Evolutionary conservation across 2,888 invertebrate species (phyloP).

Genomic region (Protodeltote pygarga): DNA sequence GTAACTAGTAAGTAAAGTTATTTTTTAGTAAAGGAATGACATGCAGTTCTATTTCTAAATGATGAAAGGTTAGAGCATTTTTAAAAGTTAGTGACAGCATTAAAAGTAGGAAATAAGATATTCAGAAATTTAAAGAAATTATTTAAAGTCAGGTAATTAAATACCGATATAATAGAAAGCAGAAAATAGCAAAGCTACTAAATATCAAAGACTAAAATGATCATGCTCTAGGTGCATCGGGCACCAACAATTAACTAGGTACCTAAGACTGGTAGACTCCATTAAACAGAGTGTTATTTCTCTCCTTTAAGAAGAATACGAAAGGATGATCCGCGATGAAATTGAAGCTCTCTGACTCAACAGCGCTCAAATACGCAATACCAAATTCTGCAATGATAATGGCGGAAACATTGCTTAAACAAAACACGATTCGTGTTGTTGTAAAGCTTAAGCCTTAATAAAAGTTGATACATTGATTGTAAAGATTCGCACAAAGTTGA

Average conservation of each 20-base stretch:
- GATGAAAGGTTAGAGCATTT: background rate
- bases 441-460: slow-evolving; percentile 5
- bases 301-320: slow-evolving; percentile 42
- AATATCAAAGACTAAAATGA: slow-evolving; percentile 1
- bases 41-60: slow-evolving; percentile 2
- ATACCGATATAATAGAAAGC: slow-evolving; percentile 12
- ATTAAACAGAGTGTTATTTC: slow-evolving; percentile 44
- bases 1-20: background rate
- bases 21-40: background rate
- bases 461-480: background rate
- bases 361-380: slow-evolving; percentile 36
- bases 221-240: slow-evolving; percentile 20
- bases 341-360: slow-evolving; percentile 9
- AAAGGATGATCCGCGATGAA: slow-evolving; percentile 62
- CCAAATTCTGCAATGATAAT: slow-evolving; percentile 45
- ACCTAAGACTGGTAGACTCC: slow-evolving; percentile 58
- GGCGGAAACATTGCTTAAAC: slow-evolving; percentile 12
- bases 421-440: background rate
- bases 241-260: slow-evolving; percentile 26
- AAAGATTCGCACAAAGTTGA: too few species aligned
- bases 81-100: slow-evolving; percentile 4
- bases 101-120: background rate
- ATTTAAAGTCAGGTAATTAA: too few species aligned
- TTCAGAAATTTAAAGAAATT: too few species aligned
- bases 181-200: slow-evolving; percentile 14